Conservation (phyloP, 2,888 invertebrate genomes). For the Geotrupes spiniger region DNA sequence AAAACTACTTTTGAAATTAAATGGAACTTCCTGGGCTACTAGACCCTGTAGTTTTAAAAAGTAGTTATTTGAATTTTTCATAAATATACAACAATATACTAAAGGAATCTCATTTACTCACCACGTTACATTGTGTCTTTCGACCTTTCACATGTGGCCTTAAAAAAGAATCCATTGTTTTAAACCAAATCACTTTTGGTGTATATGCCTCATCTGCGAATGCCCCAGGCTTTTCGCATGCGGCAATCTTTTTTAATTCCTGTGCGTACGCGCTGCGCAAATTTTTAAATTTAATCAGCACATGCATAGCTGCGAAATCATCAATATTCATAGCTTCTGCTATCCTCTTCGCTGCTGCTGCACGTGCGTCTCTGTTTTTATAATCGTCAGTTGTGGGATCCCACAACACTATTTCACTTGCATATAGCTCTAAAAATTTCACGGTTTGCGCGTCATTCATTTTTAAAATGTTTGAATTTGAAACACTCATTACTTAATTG, state of each 20-base stretch:
- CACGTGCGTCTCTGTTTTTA: slow-evolving; percentile 31
- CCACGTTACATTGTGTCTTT: slow-evolving; percentile 12
- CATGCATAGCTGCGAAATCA: slow-evolving; percentile 14
- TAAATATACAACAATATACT: too few species aligned
- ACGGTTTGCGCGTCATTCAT: slow-evolving; percentile 25
- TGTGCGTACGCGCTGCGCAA: slow-evolving; percentile 20
- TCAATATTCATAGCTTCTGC: slow-evolving; percentile 12
- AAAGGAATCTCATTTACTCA: too few species aligned
- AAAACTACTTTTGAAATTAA: too few species aligned
- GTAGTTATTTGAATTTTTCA: too few species aligned
- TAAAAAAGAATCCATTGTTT: slow-evolving; percentile 20
- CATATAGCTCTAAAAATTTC: slow-evolving; percentile 41
- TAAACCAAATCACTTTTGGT: slow-evolving; percentile 15
- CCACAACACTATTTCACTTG: slow-evolving; percentile 43
- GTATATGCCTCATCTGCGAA: slow-evolving; percentile 12
- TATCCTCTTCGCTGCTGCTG: slow-evolving; percentile 14
- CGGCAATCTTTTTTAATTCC: slow-evolving; percentile 18
- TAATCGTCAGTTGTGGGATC: slow-evolving; percentile 38
- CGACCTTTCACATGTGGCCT: slow-evolving; percentile 18
- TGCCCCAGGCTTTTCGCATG: slow-evolving; percentile 11
- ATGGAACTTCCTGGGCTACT: too few species aligned
- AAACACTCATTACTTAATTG: too few species aligned
- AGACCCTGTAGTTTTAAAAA: too few species aligned
- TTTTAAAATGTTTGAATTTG: slow-evolving; percentile 17
- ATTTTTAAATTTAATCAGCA: slow-evolving; percentile 21